Evolutionary conservation across 2,797 vertebrate genomes (phyloP), one percentile per base, ranked within the genome.

Genomic region (Borostomias antarcticus): DNA sequence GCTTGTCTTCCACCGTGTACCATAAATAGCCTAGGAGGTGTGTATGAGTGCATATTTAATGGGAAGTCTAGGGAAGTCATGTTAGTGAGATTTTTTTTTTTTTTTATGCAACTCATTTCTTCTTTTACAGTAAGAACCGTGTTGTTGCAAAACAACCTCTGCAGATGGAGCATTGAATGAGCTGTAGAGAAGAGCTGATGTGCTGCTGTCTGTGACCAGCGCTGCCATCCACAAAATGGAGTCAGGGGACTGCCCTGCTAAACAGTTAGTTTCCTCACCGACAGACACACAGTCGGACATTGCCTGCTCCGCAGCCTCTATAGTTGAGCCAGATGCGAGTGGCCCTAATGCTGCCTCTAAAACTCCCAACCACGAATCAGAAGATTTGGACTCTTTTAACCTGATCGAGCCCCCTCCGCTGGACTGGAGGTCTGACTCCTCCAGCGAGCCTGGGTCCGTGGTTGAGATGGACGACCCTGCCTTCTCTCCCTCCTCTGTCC

Each of bases 371-470:
- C 69, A 79, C 9, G 82, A 72, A 15, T 57, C 67, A 10, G 84
- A 86, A 52, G 90, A 92, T 52, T 66, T 89, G 73, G 91, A 91
- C 30, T 75, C 72, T 11, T 92, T 84, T 78, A 85, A 79, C 57
- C 66, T 59, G 5, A 88, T 90, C 0, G 91, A 93, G 62, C 93
- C 93, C 56, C 93, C 93, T 69, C 92, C 92, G 0, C 77, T 94
- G 68, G 92, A 94, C 81, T 94, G 93, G 93, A 89, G 82, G 75
- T 93, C 92, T 0, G 92, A 93, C 47, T 91, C 89, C 21, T 94
- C 92, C 26, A 91, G 88, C 23, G 91, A 93, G 11, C 58, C 29
- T 0, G 83, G 70, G 40, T 86, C 87, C 0, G 73, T 75, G 25
- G 81, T 75, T 0, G 86, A 88, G 51, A 58, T 88, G 23, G 87